Percentiles rank a stretch among this genome's conserved stretches.
Evolutionary conservation across 2,797 vertebrate species (phyloP).

Genomic region (Acanthurus lineatus): DNA sequence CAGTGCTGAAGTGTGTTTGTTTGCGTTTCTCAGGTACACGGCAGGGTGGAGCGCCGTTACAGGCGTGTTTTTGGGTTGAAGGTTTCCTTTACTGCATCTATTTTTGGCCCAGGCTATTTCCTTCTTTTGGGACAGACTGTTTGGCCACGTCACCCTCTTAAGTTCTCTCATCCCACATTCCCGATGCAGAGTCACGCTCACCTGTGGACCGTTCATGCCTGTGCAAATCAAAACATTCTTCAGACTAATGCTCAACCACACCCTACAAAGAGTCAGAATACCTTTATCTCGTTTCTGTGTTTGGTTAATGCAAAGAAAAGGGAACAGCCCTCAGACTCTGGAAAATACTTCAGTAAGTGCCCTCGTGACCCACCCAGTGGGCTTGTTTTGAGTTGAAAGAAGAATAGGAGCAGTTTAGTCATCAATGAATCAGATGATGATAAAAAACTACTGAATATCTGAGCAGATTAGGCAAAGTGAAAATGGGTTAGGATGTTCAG

Average conservation of each 20-base stretch:
- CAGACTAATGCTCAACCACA: constrained; percentile 18
- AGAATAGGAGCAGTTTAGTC: not conserved
- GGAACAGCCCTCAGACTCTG: not conserved
- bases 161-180: constrained; percentile 20
- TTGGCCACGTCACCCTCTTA: constrained; percentile 3
- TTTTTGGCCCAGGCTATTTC: constrained; percentile 20
- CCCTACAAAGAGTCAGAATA: constrained; percentile 15
- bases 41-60: constrained; percentile 30
- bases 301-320: not conserved
- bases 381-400: not conserved
- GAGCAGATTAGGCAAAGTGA: not conserved
- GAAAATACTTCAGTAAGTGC: not conserved
- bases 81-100: constrained; percentile 52
- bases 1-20: constrained; percentile 38
- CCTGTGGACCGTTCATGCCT: constrained; percentile 1
- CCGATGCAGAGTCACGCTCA: not conserved
- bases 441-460: not conserved
- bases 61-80: constrained; percentile 33
- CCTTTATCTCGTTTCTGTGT: constrained; percentile 32
- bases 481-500: constrained; percentile 2
- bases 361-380: constrained; percentile 7
- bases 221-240: constrained; percentile 45
- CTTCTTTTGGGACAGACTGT: not conserved
- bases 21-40: constrained; percentile 55
- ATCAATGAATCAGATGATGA: constrained; percentile 26